Evolutionary conservation across 2,113 vertebrate genomes (phyloP), one percentile per base, ranked within the genome.

Genomic region (Arothron firmamentum): DNA sequence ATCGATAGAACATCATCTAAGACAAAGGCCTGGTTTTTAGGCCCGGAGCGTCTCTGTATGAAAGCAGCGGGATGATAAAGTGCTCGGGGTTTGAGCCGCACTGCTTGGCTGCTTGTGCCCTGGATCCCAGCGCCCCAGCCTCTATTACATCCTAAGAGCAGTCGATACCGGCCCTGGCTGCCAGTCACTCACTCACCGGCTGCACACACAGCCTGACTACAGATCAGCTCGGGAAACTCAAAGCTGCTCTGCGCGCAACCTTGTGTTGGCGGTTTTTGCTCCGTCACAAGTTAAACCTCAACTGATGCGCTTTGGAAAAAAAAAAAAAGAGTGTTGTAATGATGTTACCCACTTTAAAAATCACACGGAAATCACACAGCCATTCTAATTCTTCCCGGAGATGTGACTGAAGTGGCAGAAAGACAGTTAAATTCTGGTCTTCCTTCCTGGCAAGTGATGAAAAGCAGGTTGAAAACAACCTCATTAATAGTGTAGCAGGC

Each of bases 1-100:
- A 88, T 88, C 86, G 85, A 85, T 88, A 74, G 54, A 75, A 80
- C 81, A 75, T 74, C 81, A 89, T 89, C 85, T 80, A 84, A 86
- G 82, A 77, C 65, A 63, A 66, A 68, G 56, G 80, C 83, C 82
- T 85, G 45, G 2, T 86, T 75, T 77, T 84, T 84, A 89, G 80
- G 65, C 45, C 34, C 16, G 23, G 59, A 70, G 70, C 70, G 64
- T 84, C 58, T 66, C 74, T 79, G 82, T 72, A 63, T 72, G 67
- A 75, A 82, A 65, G 81, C 70, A 68, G 67, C 69, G 59, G 75
- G 75, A 79, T 86, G 87, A 87, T 86, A 51, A 86, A 86, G 83
- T 75, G 82, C 74, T 57, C 46, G 21, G 65, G 72, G 65, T 66
- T 69, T 72, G 78, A 85, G 73, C 83, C 80, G 70, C 73, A 78